phyloP scores from a whole-genome alignment of 35 echinoderm and acorn worm species.

The Ptychodera flava region DNA sequence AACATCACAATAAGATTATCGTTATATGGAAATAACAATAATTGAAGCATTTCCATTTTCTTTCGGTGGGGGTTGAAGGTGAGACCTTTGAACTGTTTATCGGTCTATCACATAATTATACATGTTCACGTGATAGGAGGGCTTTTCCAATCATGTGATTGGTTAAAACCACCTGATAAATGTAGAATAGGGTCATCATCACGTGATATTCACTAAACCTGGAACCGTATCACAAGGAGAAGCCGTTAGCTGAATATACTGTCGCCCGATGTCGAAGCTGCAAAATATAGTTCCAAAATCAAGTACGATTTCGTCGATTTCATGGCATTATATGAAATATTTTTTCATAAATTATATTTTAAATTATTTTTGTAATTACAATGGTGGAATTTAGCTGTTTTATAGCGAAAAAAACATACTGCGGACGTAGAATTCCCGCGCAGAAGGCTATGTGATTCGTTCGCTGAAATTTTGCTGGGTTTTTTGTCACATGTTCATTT shows the following conservation, averaged over 20 bases:
- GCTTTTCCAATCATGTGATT: not conserved
- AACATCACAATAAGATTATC: too few relatives aligned
- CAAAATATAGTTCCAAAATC: not conserved
- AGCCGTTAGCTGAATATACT: not conserved
- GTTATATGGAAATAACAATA: too few relatives aligned
- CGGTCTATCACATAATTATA: too few relatives aligned
- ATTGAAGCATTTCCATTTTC: too few relatives aligned
- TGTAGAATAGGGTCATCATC: not conserved
- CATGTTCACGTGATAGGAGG: not conserved
- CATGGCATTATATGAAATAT: too few relatives aligned
- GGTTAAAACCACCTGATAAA: conserved; percentile 1
- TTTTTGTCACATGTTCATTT: conserved; percentile 2
- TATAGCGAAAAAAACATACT: too few relatives aligned
- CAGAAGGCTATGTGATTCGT: not conserved
- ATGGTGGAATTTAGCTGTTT: too few relatives aligned
- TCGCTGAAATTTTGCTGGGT: not conserved
- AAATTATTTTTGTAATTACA: too few relatives aligned
- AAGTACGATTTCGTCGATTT: too few relatives aligned
- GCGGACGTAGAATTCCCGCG: not conserved
- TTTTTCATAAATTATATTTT: too few relatives aligned
- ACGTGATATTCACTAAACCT: not conserved
- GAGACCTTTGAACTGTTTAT: too few relatives aligned
- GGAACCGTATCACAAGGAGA: not conserved
- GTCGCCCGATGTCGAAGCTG: not conserved
- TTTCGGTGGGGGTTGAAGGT: too few relatives aligned